Evolutionary conservation across 2,888 invertebrate species (phyloP).

Genomic region (Thera obeliscata): DNA sequence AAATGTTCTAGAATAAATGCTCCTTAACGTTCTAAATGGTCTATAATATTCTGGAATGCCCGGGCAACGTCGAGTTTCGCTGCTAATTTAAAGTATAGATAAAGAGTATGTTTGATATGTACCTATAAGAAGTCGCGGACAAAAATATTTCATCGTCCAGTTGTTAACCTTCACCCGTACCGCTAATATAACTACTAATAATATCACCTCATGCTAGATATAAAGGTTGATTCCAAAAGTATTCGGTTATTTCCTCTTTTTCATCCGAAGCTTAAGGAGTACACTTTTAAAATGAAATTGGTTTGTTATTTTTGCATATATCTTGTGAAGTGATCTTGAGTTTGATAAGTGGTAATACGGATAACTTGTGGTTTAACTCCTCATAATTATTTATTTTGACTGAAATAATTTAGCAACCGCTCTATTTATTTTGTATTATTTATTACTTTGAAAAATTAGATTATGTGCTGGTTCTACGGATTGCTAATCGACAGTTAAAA

Average conservation of each 20-base stretch:
- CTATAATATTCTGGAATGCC: too few relatives aligned
- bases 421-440: too few relatives aligned
- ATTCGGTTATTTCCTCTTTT: conserved; percentile 50
- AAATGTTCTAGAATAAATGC: too few relatives aligned
- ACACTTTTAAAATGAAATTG: conserved; percentile 56
- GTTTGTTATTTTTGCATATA: conserved; percentile 49
- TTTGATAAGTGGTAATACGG: not conserved
- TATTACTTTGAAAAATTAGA: too few relatives aligned
- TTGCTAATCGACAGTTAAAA: too few relatives aligned
- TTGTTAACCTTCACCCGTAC: conserved; percentile 60
- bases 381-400: not conserved
- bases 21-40: too few relatives aligned
- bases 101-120: too few relatives aligned
- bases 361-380: not conserved
- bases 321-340: conserved; percentile 35
- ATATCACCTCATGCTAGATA: conserved; percentile 45
- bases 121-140: conserved; percentile 29
- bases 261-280: conserved; percentile 46
- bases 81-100: too few relatives aligned
- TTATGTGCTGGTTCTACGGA: too few relatives aligned
- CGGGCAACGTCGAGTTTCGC: too few relatives aligned
- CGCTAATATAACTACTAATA: conserved; percentile 35
- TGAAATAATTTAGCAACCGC: too few relatives aligned
- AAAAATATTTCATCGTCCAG: conserved; percentile 44
- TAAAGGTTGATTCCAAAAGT: conserved; percentile 49